Evolutionary conservation across 2,888 invertebrate species (phyloP).

Genomic region (Fabriciana adippe): DNA sequence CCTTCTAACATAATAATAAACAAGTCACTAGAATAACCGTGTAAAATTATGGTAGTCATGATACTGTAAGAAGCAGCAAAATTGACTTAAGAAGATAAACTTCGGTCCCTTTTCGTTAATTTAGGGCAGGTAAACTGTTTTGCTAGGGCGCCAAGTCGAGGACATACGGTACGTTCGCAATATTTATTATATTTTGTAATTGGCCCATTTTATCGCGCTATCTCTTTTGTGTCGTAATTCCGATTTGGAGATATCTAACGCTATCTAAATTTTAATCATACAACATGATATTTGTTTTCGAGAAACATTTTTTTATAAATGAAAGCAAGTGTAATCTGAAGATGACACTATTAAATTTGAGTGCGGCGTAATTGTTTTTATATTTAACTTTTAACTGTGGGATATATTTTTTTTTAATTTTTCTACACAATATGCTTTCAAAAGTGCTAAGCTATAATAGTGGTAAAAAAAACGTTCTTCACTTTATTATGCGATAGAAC

Average conservation of each 20-base stretch:
- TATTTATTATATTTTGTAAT: slow-evolving; percentile 80
- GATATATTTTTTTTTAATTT: too few relatives aligned
- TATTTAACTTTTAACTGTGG: too few relatives aligned
- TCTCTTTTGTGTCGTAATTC: slow-evolving; percentile 55
- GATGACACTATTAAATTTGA: neutral
- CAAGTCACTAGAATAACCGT: slow-evolving; percentile 25
- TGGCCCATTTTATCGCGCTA: slow-evolving; percentile 60
- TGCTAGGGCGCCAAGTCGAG: slow-evolving; percentile 63
- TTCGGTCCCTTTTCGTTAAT: slow-evolving; percentile 64
- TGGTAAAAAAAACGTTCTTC: too few relatives aligned
- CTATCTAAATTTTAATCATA: slow-evolving; percentile 33
- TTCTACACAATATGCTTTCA: too few relatives aligned
- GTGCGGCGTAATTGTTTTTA: too few relatives aligned
- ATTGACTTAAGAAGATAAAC: slow-evolving; percentile 67
- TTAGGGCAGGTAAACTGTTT: slow-evolving; percentile 73
- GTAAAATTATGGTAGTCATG: slow-evolving; percentile 29
- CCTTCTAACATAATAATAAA: slow-evolving; percentile 42
- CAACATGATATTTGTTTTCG: slow-evolving; percentile 9
- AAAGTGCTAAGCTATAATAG: too few relatives aligned
- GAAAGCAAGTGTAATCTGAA: neutral
- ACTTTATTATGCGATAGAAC: too few relatives aligned
- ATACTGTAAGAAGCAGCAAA: slow-evolving; percentile 44
- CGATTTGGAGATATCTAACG: slow-evolving; percentile 48
- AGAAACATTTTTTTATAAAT: slow-evolving; percentile 3
- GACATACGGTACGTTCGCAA: slow-evolving; percentile 59